Conservation (phyloP, 1,140 invertebrate genomes). For the Leptinotarsa texana region DNA sequence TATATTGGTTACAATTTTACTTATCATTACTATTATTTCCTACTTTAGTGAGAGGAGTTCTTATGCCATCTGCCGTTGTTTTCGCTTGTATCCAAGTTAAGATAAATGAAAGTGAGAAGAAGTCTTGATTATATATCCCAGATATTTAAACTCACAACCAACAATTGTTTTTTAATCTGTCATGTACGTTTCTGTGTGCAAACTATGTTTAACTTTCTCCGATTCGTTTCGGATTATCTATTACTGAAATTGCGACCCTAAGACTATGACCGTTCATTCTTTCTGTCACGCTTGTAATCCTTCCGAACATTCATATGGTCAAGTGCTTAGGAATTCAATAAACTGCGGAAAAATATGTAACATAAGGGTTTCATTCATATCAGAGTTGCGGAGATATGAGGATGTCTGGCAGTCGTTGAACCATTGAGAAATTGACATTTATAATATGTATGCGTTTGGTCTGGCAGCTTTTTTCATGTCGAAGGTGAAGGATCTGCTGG, state of each 20-base stretch:
- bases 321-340: background rate
- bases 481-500: too few species aligned
- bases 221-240: background rate
- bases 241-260: background rate
- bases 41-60: too few species aligned
- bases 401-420: background rate
- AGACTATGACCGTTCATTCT: background rate
- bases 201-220: background rate
- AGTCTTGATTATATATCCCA: too few species aligned
- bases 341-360: background rate
- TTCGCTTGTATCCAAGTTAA: too few species aligned
- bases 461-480: too few species aligned
- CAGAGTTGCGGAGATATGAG: background rate
- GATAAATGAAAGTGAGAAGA: too few species aligned
- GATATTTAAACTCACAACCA: too few species aligned
- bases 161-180: background rate
- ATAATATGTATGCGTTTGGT: background rate
- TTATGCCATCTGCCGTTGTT: too few species aligned
- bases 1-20: too few species aligned
- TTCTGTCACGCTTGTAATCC: background rate
- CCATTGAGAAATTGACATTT: background rate
- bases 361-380: background rate
- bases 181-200: background rate
- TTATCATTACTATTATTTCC: too few species aligned
- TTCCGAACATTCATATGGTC: background rate